Conservation (phyloP, 1,140 invertebrate genomes). For the Lordiphosa clarofinis region DNA sequence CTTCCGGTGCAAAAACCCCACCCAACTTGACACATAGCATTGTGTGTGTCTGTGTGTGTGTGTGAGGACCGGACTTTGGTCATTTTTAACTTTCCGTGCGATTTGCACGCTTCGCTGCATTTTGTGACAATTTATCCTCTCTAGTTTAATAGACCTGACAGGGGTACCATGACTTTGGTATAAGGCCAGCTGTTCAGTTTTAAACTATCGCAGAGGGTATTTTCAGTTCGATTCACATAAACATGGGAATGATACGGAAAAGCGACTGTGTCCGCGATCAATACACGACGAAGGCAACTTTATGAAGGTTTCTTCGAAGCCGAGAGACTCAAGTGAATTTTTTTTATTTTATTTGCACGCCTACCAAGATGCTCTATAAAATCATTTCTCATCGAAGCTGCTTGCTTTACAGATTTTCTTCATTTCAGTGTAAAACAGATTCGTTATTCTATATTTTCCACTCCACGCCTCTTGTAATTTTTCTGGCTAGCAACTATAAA, state of each 20-base stretch:
- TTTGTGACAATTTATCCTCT: slow-evolving; percentile 46
- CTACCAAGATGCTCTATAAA: too few species aligned
- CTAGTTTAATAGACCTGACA: slow-evolving; percentile 9
- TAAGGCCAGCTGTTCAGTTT: background rate
- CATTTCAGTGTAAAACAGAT: background rate
- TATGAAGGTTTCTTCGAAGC: too few species aligned
- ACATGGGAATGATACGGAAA: too few species aligned
- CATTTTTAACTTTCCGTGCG: slow-evolving; percentile 58
- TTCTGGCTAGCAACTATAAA: slow-evolving; percentile 38
- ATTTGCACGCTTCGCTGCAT: slow-evolving; percentile 62
- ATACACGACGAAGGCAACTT: too few species aligned
- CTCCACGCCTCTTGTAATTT: slow-evolving; percentile 16
- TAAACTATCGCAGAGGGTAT: too few species aligned
- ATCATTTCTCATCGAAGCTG: too few species aligned
- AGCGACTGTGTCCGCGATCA: too few species aligned
- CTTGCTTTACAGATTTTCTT: too few species aligned
- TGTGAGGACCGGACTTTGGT: slow-evolving; percentile 31
- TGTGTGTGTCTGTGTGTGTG: background rate
- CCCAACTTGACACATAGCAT: slow-evolving; percentile 1
- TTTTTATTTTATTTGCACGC: too few species aligned
- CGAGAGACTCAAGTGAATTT: too few species aligned
- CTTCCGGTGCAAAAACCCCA: background rate
- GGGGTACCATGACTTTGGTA: too few species aligned
- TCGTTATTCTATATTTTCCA: background rate
- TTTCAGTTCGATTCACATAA: too few species aligned